Percentiles rank a stretch among this genome's conserved stretches.
These are phyloP conservation scores for Tethya wilhelma DNA, from an alignment of 37 sponge, comb jelly and placozoan species.

Conservation along the genomic window DNA sequence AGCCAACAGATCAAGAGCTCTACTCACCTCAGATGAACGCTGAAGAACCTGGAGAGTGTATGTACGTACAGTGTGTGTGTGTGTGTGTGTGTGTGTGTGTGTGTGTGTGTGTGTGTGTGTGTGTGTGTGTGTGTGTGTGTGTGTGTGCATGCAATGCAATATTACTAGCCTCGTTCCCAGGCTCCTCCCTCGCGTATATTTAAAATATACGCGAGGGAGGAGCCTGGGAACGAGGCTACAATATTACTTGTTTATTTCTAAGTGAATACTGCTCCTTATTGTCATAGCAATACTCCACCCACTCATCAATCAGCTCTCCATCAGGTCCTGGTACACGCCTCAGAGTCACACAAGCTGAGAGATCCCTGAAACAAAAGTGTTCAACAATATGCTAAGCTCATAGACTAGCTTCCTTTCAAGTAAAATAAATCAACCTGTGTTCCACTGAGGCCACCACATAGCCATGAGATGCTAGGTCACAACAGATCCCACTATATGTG, in stretches of 20 bases:
- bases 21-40: slow-evolving; percentile 26
- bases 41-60: too few species aligned
- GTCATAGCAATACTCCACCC: background rate
- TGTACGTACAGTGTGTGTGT: too few species aligned
- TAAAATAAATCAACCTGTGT: slow-evolving; percentile 79
- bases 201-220: too few species aligned
- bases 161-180: too few species aligned
- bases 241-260: slow-evolving; percentile 6
- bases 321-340: slow-evolving; percentile 2
- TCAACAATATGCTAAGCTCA: background rate
- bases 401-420: background rate
- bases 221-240: too few species aligned
- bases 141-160: too few species aligned
- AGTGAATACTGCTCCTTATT: slow-evolving; percentile 5
- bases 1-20: slow-evolving; percentile 51
- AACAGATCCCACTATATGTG: slow-evolving; percentile 48
- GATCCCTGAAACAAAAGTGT: slow-evolving; percentile 26
- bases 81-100: too few species aligned
- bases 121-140: too few species aligned
- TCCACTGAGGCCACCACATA: slow-evolving; percentile 79
- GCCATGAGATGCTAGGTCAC: slow-evolving; percentile 87
- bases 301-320: slow-evolving; percentile 19
- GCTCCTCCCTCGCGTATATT: too few species aligned
- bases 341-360: slow-evolving; percentile 30
- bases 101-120: too few species aligned